Evolutionary conservation across 1,140 invertebrate species (phyloP).

Genomic region (Drepana arcuata): DNA sequence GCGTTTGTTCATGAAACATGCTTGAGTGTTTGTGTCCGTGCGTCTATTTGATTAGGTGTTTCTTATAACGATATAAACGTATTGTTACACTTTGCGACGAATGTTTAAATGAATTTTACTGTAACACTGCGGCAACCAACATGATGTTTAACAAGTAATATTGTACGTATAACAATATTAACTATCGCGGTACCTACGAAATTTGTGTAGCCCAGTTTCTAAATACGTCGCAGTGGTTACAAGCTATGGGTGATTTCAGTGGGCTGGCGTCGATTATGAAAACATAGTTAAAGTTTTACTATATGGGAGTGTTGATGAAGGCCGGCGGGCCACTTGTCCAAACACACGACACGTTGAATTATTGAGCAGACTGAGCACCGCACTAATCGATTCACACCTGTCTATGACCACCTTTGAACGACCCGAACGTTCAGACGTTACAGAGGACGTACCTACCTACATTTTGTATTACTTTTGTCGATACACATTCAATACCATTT

Average conservation of each 20-base stretch:
- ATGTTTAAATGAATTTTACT: conserved; percentile 1
- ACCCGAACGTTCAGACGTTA: too few relatives aligned
- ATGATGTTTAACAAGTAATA: conserved; percentile 6
- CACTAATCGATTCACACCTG: conserved; percentile 65
- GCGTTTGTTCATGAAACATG: too few relatives aligned
- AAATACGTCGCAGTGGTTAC: conserved; percentile 31
- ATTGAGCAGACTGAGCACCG: conserved; percentile 43
- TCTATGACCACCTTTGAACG: too few relatives aligned
- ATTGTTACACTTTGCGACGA: too few relatives aligned
- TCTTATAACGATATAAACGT: conserved; percentile 1
- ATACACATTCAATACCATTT: too few relatives aligned
- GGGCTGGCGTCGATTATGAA: conserved; percentile 51
- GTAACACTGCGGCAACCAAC: conserved; percentile 4
- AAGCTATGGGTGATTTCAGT: conserved; percentile 29
- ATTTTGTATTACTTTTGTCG: too few relatives aligned
- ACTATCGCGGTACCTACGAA: conserved; percentile 11
- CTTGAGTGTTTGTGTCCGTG: neutral
- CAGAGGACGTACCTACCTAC: too few relatives aligned
- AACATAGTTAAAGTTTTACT: conserved; percentile 69
- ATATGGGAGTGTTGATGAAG: conserved; percentile 59
- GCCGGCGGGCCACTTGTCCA: conserved; percentile 62
- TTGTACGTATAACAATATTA: conserved; percentile 7
- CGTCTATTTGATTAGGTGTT: conserved; percentile 10
- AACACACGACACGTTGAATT: conserved; percentile 60
- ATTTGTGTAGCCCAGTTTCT: conserved; percentile 41